A percentile compares a stretch with the other conserved stretches of the same genome.
Conservation (phyloP, 2,113 vertebrate genomes). For the Paradisaea rubra region DNA sequence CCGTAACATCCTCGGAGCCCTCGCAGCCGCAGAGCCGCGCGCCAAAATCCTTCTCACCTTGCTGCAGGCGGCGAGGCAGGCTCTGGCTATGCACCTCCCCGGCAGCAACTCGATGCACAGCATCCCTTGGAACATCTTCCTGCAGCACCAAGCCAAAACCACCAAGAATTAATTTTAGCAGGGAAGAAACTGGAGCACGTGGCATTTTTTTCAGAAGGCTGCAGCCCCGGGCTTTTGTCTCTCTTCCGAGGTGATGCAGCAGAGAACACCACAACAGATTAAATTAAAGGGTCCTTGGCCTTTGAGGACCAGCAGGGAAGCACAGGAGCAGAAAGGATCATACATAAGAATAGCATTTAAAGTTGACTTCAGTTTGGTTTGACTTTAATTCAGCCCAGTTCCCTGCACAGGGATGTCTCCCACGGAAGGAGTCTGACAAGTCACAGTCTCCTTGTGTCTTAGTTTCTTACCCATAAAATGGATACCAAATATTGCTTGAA, state of each 20-base stretch:
- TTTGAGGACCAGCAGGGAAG: background rate
- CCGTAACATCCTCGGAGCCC: background rate
- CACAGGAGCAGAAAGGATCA: background rate
- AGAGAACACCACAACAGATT: background rate
- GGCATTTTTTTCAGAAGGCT: background rate
- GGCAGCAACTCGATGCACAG: background rate
- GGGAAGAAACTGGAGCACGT: background rate
- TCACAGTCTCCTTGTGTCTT: background rate
- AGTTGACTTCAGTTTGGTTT: background rate
- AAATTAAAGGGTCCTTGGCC: background rate
- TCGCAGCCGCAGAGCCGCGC: fast-evolving
- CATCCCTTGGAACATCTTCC: background rate
- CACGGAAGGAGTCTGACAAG: background rate
- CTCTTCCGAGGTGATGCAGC: background rate
- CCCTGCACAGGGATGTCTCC: background rate
- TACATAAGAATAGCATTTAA: background rate
- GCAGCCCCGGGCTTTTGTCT: background rate
- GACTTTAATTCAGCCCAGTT: background rate
- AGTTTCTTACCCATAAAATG: background rate
- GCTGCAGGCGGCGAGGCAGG: background rate
- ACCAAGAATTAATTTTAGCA: background rate
- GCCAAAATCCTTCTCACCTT: background rate
- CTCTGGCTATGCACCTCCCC: background rate
- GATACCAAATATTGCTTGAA: background rate
- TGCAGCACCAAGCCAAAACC: background rate